Percentiles rank a stretch among this genome's conserved stretches.
Evolutionary conservation across 2,888 invertebrate species (phyloP).

Genomic region (Netelia melanura): DNA sequence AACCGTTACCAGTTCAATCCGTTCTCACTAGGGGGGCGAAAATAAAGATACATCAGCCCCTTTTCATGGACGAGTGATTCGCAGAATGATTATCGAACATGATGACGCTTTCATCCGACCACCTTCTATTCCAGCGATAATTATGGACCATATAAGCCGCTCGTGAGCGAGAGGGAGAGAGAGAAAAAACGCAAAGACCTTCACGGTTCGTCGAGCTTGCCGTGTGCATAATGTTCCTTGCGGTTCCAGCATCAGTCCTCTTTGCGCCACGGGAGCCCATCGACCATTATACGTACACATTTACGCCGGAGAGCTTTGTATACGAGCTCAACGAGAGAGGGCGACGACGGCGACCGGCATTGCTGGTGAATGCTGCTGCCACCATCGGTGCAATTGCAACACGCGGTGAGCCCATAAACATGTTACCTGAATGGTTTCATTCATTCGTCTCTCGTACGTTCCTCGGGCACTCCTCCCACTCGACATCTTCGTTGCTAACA

Average conservation of each 20-base stretch:
- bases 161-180: neutral
- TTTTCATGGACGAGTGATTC: conserved; percentile 13
- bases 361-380: conserved; percentile 55
- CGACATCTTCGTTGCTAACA: conserved; percentile 32
- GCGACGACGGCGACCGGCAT: conserved; percentile 42
- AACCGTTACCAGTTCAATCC: neutral
- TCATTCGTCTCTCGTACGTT: conserved; percentile 71
- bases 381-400: conserved; percentile 58
- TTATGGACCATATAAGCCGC: conserved; percentile 54
- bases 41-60: neutral
- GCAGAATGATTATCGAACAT: conserved; percentile 28
- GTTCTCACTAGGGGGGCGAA: neutral
- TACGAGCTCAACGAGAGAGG: conserved; percentile 45
- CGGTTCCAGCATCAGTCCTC: conserved; percentile 47
- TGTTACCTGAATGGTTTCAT: conserved; percentile 78
- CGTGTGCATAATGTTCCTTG: conserved; percentile 52
- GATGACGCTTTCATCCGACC: conserved; percentile 46
- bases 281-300: conserved; percentile 48
- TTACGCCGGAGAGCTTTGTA: conserved; percentile 48
- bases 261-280: conserved; percentile 57
- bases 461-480: conserved; percentile 51
- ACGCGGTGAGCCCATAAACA: conserved; percentile 75
- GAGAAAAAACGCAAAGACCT: conserved; percentile 6
- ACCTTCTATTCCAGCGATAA: conserved; percentile 54
- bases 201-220: conserved; percentile 33